phyloP scores from a whole-genome alignment of 2,888 invertebrate species.

The Euspilapteryx auroguttella region DNA sequence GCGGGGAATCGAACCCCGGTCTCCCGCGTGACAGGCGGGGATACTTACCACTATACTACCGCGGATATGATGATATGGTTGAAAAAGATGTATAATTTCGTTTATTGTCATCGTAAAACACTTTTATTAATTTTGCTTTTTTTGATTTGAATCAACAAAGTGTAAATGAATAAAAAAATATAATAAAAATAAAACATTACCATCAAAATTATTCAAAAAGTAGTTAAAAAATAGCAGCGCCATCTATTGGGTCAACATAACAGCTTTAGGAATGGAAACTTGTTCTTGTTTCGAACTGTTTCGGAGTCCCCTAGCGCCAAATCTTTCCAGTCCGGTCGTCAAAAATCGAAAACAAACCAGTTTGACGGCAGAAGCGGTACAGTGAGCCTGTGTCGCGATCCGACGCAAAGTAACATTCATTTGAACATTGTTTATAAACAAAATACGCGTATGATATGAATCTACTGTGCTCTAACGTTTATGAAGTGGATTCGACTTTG shows the following conservation, averaged over 20 bases:
- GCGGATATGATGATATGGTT: conserved; percentile 8
- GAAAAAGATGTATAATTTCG: background rate
- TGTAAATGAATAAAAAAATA: too few species aligned
- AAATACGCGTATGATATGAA: conserved; percentile 18
- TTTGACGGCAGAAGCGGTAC: conserved; percentile 28
- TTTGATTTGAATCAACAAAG: conserved; percentile 1
- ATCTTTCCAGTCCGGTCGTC: too few species aligned
- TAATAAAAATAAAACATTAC: too few species aligned
- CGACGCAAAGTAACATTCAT: conserved; percentile 27
- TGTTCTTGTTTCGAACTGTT: too few species aligned
- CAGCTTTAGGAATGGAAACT: too few species aligned
- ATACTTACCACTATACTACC: conserved; percentile 63
- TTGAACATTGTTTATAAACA: conserved; percentile 52
- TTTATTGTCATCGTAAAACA: conserved; percentile 8
- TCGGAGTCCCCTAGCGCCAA: too few species aligned
- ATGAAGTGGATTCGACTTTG: conserved; percentile 16
- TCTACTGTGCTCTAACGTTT: conserved; percentile 15
- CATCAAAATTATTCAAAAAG: too few species aligned
- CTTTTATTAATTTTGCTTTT: conserved; percentile 16
- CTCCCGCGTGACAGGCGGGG: conserved; percentile 64
- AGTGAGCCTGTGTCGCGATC: conserved; percentile 23
- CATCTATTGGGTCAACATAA: background rate
- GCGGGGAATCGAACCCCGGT: conserved; percentile 64
- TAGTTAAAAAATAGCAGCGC: background rate
- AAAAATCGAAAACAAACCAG: conserved; percentile 22